Evolutionary conservation across 1,140 invertebrate genomes (phyloP), one percentile per base, ranked within the genome.

Genomic region (Aradophagus sp.): DNA sequence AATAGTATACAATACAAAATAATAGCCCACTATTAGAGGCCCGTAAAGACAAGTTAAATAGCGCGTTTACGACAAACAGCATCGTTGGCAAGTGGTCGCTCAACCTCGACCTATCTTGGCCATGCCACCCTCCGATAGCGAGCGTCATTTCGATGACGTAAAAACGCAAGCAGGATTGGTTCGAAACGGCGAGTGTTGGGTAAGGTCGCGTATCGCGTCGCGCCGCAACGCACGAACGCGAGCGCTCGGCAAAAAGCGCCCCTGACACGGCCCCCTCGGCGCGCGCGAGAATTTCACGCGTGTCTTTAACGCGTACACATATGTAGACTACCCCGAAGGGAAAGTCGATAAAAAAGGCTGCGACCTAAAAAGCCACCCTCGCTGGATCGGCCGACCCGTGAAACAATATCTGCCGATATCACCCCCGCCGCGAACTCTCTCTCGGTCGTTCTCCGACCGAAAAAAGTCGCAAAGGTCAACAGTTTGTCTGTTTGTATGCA

Each of bases 171-270:
- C 53, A 13, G 32, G 52, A 26, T 58, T 63, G 45, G 50, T 47
- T 6, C 41, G 36, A 58, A 73, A 76, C 74, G 45, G 59, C 12
- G 47, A 63, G 56, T 56, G 63, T 80, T 82, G 77, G 34, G 79
- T 65, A 77, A 83, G 81, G 81, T 82, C 80, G 73, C 56, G 79
- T 53, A 29, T 50, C 72, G 52, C n/a, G n/a, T n/a, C n/a, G n/a
- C n/a, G n/a, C n/a, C n/a, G n/a, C n/a, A n/a, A n/a, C n/a, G n/a
- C n/a, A n/a, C n/a, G n/a, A n/a, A 70, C 63, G 63, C 65, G 66
- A 71, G 61, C 65, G 69, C 61, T 68, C 73, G 58, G 76, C 80
- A 83, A 83, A 83, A 83, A 82, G 74, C 76, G 80, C 81, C 80
- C 80, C 78, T 83, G 77, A 78, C 79, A 78, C 67, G 70, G 77